phyloP scores from a whole-genome alignment of 2,797 vertebrate genomes.

The Poeciliopsis turneri region DNA sequence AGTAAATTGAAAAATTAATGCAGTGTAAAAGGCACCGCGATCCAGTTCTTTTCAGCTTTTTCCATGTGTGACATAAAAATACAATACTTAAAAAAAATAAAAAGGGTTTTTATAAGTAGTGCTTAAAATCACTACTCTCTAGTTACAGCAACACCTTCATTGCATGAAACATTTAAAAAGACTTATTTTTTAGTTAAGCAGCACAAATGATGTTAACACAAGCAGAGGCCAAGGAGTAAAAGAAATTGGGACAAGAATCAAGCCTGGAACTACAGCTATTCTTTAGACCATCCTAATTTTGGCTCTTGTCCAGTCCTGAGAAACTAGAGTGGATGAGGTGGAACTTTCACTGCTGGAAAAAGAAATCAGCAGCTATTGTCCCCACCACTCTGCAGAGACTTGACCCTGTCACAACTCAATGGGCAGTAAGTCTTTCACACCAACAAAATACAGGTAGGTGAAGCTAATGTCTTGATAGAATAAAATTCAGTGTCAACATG shows the following conservation, averaged over 20 bases:
- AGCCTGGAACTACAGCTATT: background rate
- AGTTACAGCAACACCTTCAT: background rate
- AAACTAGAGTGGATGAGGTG: background rate
- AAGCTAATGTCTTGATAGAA: background rate
- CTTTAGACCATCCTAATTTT: background rate
- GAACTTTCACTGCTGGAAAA: background rate
- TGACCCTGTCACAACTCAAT: background rate
- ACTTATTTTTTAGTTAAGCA: background rate
- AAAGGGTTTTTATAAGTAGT: background rate
- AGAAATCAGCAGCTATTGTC: conserved; percentile 1
- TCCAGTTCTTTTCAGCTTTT: background rate
- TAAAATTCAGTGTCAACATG: background rate
- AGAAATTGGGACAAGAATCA: background rate
- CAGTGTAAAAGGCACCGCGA: background rate
- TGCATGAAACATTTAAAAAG: background rate
- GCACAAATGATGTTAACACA: background rate
- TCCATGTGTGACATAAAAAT: background rate
- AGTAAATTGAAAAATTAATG: background rate
- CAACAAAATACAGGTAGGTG: background rate
- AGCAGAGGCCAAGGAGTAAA: background rate
- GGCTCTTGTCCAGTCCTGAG: background rate
- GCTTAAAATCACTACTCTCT: background rate
- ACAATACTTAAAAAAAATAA: background rate
- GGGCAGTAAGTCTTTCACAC: background rate
- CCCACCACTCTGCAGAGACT: background rate